Conservation (phyloP, 2,888 invertebrate species). For the Acleris laterana region DNA sequence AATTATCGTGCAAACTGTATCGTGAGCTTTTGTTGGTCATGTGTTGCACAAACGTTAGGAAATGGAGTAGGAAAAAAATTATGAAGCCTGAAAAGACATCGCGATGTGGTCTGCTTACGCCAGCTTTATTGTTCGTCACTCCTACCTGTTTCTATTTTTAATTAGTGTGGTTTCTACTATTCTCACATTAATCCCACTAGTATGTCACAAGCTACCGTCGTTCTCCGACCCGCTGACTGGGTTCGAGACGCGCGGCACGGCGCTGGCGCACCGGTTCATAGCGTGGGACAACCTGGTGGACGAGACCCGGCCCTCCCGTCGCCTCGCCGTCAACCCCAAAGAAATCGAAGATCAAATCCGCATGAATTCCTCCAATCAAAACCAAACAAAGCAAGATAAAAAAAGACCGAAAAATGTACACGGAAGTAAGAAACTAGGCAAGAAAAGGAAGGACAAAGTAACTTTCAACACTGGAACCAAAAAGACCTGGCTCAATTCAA, state of each 20-base stretch:
- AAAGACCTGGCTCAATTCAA: conserved; percentile 54
- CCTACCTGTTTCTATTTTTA: conserved; percentile 70
- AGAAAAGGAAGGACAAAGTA: conserved; percentile 65
- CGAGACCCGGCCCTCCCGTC: conserved; percentile 88
- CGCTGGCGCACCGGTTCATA: conserved; percentile 90
- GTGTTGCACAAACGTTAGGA: conserved; percentile 50
- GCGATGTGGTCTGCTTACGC: conserved; percentile 77
- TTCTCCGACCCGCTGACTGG: conserved; percentile 96
- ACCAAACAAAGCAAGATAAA: conserved; percentile 61
- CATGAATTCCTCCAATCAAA: conserved; percentile 72
- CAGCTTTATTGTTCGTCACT: conserved; percentile 78
- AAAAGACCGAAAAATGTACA: conserved; percentile 66
- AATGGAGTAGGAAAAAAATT: conserved; percentile 65
- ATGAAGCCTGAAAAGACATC: conserved; percentile 65
- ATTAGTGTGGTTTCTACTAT: conserved; percentile 69
- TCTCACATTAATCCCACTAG: conserved; percentile 71
- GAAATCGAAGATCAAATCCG: conserved; percentile 84
- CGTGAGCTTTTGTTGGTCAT: conserved; percentile 48
- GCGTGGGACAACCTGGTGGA: conserved; percentile 94
- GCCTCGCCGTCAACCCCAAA: conserved; percentile 89
- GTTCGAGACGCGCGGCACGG: conserved; percentile 96
- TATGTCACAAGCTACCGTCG: conserved; percentile 85
- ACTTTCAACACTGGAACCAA: conserved; percentile 59
- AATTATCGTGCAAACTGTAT: conserved; percentile 29
- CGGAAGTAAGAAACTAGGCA: conserved; percentile 64